phyloP scores from a whole-genome alignment of 2,888 invertebrate genomes.

The Tubiluchus corallicola region DNA sequence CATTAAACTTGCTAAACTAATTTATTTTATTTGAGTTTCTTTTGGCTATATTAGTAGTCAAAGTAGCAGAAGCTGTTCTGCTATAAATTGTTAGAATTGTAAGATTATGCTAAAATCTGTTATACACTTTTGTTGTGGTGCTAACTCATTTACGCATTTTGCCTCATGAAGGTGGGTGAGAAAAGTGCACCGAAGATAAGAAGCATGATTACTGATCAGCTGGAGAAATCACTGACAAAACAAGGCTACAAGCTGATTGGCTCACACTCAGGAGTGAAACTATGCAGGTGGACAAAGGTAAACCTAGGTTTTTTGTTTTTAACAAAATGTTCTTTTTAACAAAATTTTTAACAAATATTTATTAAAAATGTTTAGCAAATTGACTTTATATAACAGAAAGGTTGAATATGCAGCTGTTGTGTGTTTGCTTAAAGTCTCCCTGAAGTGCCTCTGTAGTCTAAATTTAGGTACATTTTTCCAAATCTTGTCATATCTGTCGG shows the following conservation, averaged over 20 bases:
- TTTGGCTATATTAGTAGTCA: slow-evolving; percentile 15
- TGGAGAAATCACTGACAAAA: slow-evolving; percentile 35
- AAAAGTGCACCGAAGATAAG: too few species aligned
- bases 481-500: too few species aligned
- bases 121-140: neutral
- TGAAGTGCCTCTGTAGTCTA: too few species aligned
- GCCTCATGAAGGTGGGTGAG: slow-evolving; percentile 19
- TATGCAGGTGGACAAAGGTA: slow-evolving; percentile 41
- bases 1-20: too few species aligned
- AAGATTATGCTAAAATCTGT: neutral
- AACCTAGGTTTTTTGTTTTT: too few species aligned
- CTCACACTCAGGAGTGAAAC: slow-evolving; percentile 39
- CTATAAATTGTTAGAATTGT: slow-evolving; percentile 10
- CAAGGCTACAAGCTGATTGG: slow-evolving; percentile 39
- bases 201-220: slow-evolving; percentile 38
- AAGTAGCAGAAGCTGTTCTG: slow-evolving; percentile 16
- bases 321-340: too few species aligned
- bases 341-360: too few species aligned
- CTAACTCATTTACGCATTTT: neutral
- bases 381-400: too few species aligned
- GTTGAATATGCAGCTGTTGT: neutral
- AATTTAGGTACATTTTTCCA: too few species aligned
- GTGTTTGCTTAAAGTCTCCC: too few species aligned
- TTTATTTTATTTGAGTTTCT: too few species aligned
- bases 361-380: too few species aligned